These are phyloP conservation scores for Stichopus horrens DNA, from an alignment of 53 echinoderm and acorn worm genomes.

Conservation along the genomic window DNA sequence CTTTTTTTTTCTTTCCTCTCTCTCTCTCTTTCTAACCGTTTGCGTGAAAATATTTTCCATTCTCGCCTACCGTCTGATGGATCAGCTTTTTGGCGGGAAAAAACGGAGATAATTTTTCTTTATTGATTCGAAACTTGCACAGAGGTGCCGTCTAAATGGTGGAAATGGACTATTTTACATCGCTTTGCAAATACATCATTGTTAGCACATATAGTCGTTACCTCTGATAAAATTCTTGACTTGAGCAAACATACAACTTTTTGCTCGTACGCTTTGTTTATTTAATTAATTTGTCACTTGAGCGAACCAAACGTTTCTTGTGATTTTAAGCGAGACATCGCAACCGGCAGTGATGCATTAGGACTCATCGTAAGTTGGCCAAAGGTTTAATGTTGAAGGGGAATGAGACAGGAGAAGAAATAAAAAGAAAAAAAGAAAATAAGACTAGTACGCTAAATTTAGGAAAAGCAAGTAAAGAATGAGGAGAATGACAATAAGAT, in stretches of 20 bases:
- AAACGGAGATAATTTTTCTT: slow-evolving; percentile 19
- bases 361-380: slow-evolving; percentile 1
- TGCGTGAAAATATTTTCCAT: not conserved
- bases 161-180: slow-evolving; percentile 32
- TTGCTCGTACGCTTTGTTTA: slow-evolving; percentile 25
- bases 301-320: slow-evolving; percentile 14
- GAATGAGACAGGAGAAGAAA: not conserved
- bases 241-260: slow-evolving; percentile 26
- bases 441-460: not conserved
- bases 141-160: slow-evolving; percentile 45
- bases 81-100: slow-evolving; percentile 46
- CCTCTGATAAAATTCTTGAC: slow-evolving; percentile 34
- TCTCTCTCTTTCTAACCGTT: not conserved
- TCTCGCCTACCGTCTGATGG: slow-evolving; percentile 34
- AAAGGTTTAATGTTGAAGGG: slow-evolving; percentile 1
- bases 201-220: slow-evolving; percentile 37
- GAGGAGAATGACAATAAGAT: slow-evolving; percentile 27
- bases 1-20: not conserved
- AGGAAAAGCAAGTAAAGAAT: not conserved
- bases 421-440: slow-evolving; percentile 14
- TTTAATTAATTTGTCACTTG: slow-evolving; percentile 44
- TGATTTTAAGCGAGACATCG: slow-evolving; percentile 20
- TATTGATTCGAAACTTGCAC: slow-evolving; percentile 42
- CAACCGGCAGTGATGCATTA: slow-evolving; percentile 20
- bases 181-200: slow-evolving; percentile 34